A percentile compares a stretch with the other conserved stretches of the same genome.
Conservation (phyloP, 2,888 invertebrate species). For the Anoplius nigerrimus region DNA sequence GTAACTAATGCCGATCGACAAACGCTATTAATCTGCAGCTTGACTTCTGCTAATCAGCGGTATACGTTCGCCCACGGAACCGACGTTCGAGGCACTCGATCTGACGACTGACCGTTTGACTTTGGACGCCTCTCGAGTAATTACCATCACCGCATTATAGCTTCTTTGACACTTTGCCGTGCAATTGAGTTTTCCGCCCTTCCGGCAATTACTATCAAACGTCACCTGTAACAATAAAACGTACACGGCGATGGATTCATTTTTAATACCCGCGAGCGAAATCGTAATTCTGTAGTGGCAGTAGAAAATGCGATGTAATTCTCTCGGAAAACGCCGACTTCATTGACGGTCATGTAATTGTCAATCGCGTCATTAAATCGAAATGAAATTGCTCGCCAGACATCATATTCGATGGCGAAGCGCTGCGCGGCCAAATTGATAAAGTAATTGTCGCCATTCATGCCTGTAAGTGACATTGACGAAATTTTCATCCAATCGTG, state of each 20-base stretch:
- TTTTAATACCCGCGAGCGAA: no score
- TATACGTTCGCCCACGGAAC: slow-evolving; percentile 18
- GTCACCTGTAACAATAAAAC: no score
- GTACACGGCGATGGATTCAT: no score
- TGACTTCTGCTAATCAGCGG: slow-evolving; percentile 61
- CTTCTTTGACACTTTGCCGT: no score
- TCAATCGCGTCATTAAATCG: background rate
- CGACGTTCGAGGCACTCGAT: background rate
- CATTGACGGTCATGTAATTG: background rate
- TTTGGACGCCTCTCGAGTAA: background rate
- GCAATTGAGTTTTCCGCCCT: no score
- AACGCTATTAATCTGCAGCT: slow-evolving; percentile 65
- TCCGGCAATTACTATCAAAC: no score
- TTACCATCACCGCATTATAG: background rate
- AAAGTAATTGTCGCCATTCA: slow-evolving; percentile 17
- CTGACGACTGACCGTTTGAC: background rate
- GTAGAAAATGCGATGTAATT: no score
- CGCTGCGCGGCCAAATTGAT: slow-evolving; percentile 27
- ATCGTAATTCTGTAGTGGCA: no score
- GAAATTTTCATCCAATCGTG: slow-evolving; percentile 31
- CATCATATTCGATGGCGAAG: slow-evolving; percentile 9
- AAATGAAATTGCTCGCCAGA: background rate
- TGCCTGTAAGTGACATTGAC: slow-evolving; percentile 26
- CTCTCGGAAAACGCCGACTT: background rate
- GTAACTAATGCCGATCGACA: slow-evolving; percentile 66